Evolutionary conservation across 2,797 vertebrate genomes (phyloP), one percentile per base, ranked within the genome.

Genomic region (Sebastes minor): DNA sequence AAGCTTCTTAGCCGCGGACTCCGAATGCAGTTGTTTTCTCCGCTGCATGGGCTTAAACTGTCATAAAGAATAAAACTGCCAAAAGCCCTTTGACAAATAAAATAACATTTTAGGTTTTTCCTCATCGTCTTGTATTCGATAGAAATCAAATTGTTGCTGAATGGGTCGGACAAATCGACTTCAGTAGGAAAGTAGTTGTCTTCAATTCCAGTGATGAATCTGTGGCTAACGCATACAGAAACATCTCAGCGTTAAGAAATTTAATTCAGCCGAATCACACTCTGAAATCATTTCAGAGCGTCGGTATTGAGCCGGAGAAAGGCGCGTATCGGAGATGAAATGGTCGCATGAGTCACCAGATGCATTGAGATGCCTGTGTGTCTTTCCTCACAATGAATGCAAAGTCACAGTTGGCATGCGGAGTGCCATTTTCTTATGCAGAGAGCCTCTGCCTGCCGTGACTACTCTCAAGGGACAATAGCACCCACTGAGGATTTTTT

Each of bases 371-470:
- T 84, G 81, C 78, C 68, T 79, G 69, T 76, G 69, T 74, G 83
- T 92, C 88, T 92, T 79, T 8, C 81, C 80, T 81, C 82, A 84
- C 84, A 91, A 91, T 92, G 88, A 89, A 92, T 90, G 89, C 89
- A 92, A 89, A 94, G 91, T 94, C 91, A 90, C 88, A 94, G 89
- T 92, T 94, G 84, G 87, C 89, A 91, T 93, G 87, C 88, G 16
- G 82, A 88, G 86, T 82, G 87, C 83, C 78, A 89, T 91, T 90
- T 89, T 83, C 81, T 81, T 74, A 89, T 85, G 89, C 90, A 90
- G 83, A 86, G 82, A 90, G 87, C 88, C 81, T 82, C 79, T 71
- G 76, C 82, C 88, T 86, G 89, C 81, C 74, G 83, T 86, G 83
- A 92, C 91, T 91, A 78, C 83, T 92, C 90, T 83, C 84, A 16